Evolutionary conservation across 2,113 vertebrate genomes (phyloP).

Genomic region (Salvelinus alpinus): DNA sequence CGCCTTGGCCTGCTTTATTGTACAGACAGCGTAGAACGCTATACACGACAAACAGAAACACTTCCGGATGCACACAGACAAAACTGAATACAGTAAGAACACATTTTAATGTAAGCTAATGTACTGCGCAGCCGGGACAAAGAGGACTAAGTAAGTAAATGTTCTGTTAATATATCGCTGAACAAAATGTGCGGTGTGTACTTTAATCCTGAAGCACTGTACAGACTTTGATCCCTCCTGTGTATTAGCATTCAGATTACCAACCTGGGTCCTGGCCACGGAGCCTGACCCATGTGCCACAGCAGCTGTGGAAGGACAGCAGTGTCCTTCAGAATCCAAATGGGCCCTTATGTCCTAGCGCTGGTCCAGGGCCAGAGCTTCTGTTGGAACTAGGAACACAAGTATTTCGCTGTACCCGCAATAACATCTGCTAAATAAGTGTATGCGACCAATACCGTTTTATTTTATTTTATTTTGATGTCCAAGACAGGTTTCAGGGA

Average conservation of each 20-base stretch:
- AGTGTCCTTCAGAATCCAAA: constrained; percentile 53
- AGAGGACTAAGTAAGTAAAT: no score
- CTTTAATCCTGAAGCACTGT: constrained; percentile 51
- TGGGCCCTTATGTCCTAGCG: constrained; percentile 24
- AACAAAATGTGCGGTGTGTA: constrained; percentile 25
- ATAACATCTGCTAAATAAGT: no score
- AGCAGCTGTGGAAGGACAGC: constrained; percentile 56
- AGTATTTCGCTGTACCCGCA: no score
- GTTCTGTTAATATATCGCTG: constrained; percentile 6
- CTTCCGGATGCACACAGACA: neutral
- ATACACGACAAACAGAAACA: neutral
- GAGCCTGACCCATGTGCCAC: constrained; percentile 24
- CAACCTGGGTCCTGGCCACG: constrained; percentile 3
- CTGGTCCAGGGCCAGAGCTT: no score
- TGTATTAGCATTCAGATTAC: constrained; percentile 62
- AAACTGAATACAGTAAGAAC: neutral
- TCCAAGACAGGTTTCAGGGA: no score
- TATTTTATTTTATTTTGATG: no score
- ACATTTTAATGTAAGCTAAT: constrained; percentile 9
- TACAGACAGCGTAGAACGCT: neutral
- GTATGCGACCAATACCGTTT: no score
- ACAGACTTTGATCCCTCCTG: constrained; percentile 39
- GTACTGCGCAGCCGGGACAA: neutral
- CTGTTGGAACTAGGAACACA: no score
- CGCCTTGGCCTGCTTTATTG: neutral